Base-by-base conservation (phyloP, 2,113 vertebrate genomes). In the Burhinus oedicnemus region DNA sequence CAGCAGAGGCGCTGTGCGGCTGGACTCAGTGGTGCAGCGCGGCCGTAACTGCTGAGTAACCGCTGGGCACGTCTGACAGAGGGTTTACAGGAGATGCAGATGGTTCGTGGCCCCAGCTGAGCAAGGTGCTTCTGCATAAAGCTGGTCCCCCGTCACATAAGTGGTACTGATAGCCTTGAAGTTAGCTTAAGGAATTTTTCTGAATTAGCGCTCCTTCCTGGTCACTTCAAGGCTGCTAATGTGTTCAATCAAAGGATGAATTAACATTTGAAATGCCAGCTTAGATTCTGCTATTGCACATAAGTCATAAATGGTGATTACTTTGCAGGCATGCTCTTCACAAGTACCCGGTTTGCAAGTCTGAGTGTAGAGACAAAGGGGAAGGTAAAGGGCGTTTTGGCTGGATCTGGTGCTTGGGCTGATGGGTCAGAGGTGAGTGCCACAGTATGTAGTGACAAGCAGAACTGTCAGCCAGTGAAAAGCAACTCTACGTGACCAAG, bases 1-100 rank as follows among this genome's bases (percentile, higher is more conserved):
- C 95, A 92, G 91, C 94, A 83, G 83, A 92, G 94, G 74, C 8
- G 15, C 80, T n/a, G 62, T 34, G 60, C 1, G 27, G 47, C 80
- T 0, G 0, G 25, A 3, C 65, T 1, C 4, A 1, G 40, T 0
- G 0, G 38, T 14, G 29, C 42, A n/a, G 61, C 4, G 2, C 1
- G 2, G 44, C 29, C 1, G 5, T 18, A 30, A 22, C 77, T 65
- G 75, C 81, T 70, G 79, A 68, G 88, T 2, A 15, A 44, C 62
- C 32, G 15, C 51, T 52, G 51, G 20, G 65, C 64, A 71, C 11
- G 3, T 19, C 69, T 89, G 74, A 61, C n/a, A 21, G 23, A 9
- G 23, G 17, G 4, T 5, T 74, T 58, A 11, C 32, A 47, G 65
- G 17, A 51, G 21, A 3, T 42, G 36, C 62, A n/a, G 57, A 1